Base-by-base conservation (phyloP, 2,113 vertebrate species). In the Calidris pugnax region DNA sequence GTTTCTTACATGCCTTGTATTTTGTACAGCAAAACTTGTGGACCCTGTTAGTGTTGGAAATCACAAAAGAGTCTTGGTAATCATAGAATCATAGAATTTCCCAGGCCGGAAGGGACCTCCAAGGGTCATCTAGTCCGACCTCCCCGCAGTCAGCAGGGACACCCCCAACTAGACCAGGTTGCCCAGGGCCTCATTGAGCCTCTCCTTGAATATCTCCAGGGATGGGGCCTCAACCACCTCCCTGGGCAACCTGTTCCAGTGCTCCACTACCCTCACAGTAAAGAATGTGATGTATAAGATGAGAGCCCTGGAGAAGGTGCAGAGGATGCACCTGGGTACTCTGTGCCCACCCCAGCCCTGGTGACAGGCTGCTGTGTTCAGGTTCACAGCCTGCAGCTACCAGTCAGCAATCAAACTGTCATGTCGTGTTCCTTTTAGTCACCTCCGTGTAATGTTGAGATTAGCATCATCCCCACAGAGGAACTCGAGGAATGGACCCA, bases 401-500 rank as follows among this genome's bases (percentile, higher is more conserved):
- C 45, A 45, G 64, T 22, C 53, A 24, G 48, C 69, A n/a, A 69
- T 86, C 32, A 69, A 83, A 55, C 5, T 62, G 60, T 43, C 30
- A 1, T 5, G 51, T 81, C 90, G 48, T 84, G 62, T 74, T 87
- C 14, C 76, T 62, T 82, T 48, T 87, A 95, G 86, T 97, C 95
- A 96, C 22, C 84, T 3, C 73, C 22, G n/a, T 89, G 92, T 57
- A 76, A 89, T 19, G 86, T 30, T 57, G 86, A 91, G 94, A 89
- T 85, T 87, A 90, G 69, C 84, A 69, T 92, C 11, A 7, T 85
- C 84, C 85, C 62, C 79, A 74, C 77, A 62, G 77, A 94, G 90
- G 92, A 95, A 95, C 95, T 95, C 12, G 7, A 95, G 95, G 95
- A 96, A 97, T 95, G 93, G 93, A 13, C 28, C 28, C 90, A 57